Evolutionary conservation across 2,113 vertebrate genomes (phyloP).

Genomic region (Hyperoodon ampullatus): DNA sequence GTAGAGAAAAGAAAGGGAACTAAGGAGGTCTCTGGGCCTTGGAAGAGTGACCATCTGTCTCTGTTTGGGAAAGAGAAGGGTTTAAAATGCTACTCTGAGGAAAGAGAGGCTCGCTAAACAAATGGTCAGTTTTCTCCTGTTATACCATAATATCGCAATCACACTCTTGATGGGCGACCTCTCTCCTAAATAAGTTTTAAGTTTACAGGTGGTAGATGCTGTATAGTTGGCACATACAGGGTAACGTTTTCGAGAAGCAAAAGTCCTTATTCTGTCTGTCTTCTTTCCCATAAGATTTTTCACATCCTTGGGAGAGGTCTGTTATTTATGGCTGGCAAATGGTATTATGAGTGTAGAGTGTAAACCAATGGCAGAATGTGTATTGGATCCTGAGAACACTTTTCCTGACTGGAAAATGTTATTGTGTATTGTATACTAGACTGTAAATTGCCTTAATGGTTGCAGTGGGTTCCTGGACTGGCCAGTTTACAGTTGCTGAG

Average conservation of each 20-base stretch:
- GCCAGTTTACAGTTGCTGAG: background rate
- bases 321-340: background rate
- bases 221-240: background rate
- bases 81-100: background rate
- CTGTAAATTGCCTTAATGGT: background rate
- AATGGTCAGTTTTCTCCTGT: background rate
- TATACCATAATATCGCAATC: background rate
- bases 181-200: slow-evolving; percentile 12
- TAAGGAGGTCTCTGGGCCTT: background rate
- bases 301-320: background rate
- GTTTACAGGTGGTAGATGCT: background rate
- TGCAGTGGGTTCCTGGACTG: background rate
- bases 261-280: background rate
- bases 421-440: background rate
- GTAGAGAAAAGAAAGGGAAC: background rate
- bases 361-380: background rate
- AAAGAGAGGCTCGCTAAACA: slow-evolving; percentile 4
- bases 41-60: background rate
- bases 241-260: background rate
- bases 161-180: background rate
- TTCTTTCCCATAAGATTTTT: background rate
- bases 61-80: background rate
- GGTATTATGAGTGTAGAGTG: background rate
- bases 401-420: background rate
- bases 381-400: background rate